Conservation (phyloP, 2,888 invertebrate genomes). For the Andricus quercusramuli region DNA sequence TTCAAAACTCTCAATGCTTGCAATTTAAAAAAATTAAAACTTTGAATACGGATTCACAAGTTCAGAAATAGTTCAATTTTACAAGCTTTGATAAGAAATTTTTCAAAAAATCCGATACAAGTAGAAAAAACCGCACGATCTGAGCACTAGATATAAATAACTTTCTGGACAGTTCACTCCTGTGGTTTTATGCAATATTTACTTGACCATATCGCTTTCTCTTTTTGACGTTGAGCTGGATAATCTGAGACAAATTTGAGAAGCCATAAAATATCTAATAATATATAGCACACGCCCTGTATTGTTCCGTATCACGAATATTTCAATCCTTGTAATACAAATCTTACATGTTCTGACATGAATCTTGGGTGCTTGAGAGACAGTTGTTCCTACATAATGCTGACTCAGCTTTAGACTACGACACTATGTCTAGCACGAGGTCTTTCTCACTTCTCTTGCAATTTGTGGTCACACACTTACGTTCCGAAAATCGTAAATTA, state of each 20-base stretch:
- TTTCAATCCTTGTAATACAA: slow-evolving; percentile 36
- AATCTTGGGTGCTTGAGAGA: slow-evolving; percentile 24
- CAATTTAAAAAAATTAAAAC: no score
- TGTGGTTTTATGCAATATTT: background rate
- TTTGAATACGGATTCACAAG: no score
- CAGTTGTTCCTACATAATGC: slow-evolving; percentile 21
- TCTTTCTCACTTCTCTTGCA: slow-evolving; percentile 12
- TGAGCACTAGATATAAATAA: no score
- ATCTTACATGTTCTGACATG: slow-evolving; percentile 18
- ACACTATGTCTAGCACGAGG: slow-evolving; percentile 13
- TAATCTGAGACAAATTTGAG: slow-evolving; percentile 31
- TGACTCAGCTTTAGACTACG: slow-evolving; percentile 18
- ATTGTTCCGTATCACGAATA: slow-evolving; percentile 33
- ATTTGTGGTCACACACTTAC: slow-evolving; percentile 25
- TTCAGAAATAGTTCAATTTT: no score
- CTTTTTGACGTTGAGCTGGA: slow-evolving; percentile 17
- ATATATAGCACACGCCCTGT: slow-evolving; percentile 26
- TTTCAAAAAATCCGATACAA: no score
- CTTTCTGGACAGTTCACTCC: no score
- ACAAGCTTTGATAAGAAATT: no score
- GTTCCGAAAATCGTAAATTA: slow-evolving; percentile 14
- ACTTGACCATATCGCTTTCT: background rate
- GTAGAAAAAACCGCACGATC: no score
- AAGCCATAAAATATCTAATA: slow-evolving; percentile 30
- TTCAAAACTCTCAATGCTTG: no score